phyloP scores from a whole-genome alignment of 2,113 vertebrate genomes.

The Centropus bengalensis region DNA sequence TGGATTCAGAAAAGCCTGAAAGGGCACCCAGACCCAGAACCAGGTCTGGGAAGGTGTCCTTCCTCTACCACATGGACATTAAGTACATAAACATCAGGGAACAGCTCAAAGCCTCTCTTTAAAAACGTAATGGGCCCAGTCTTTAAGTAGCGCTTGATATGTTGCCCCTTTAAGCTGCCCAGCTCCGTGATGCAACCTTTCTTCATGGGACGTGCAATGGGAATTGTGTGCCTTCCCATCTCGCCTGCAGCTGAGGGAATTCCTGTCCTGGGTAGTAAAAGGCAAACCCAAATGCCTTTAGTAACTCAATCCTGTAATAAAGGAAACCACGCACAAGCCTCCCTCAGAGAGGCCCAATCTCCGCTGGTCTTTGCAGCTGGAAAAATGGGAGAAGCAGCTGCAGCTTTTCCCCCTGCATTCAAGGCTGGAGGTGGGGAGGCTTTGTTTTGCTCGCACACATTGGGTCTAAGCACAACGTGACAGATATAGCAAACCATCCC shows the following conservation, averaged over 20 bases:
- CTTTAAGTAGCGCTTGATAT: neutral
- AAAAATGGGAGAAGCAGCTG: conserved; percentile 50
- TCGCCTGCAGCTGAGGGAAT: conserved; percentile 30
- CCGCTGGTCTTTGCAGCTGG: conserved; percentile 39
- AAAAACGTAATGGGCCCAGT: neutral
- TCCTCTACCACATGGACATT: neutral
- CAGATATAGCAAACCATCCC: neutral
- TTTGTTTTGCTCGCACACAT: neutral
- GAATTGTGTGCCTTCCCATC: neutral
- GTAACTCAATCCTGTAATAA: neutral
- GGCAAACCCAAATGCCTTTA: conserved; percentile 8
- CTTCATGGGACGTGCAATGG: neutral
- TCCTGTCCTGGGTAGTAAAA: neutral
- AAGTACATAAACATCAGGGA: neutral
- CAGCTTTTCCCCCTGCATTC: neutral
- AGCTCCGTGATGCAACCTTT: neutral
- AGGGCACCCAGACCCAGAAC: neutral
- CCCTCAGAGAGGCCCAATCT: conserved; percentile 36
- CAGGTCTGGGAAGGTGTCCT: neutral
- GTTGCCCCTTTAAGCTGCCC: neutral
- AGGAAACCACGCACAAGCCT: neutral
- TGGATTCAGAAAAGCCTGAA: neutral
- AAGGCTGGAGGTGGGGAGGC: neutral
- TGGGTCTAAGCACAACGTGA: neutral
- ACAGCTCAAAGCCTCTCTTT: neutral